phyloP scores from a whole-genome alignment of 2,888 invertebrate species.

The Scrobipalpa costella region DNA sequence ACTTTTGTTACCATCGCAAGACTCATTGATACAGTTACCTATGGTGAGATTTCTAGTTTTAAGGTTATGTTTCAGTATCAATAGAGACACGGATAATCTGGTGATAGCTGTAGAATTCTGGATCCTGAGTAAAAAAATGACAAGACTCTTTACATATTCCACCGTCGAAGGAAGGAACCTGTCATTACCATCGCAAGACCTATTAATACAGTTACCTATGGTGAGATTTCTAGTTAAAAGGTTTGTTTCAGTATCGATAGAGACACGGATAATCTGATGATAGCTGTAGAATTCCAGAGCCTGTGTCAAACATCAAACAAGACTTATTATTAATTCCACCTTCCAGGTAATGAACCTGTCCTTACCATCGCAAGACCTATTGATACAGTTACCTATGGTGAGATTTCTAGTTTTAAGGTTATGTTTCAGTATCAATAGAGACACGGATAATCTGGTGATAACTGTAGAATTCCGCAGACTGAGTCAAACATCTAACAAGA shows the following conservation, averaged over 20 bases:
- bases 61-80: constrained; percentile 35
- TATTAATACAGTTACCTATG: neutral
- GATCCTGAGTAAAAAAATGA: neutral
- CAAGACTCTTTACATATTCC: constrained; percentile 13
- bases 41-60: too few species aligned
- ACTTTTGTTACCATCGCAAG: constrained; percentile 11
- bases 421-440: neutral
- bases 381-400: neutral
- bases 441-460: neutral
- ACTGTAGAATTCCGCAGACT: neutral
- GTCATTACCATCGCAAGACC: constrained; percentile 4
- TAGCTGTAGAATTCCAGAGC: constrained; percentile 18
- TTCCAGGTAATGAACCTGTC: constrained; percentile 19
- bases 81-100: constrained; percentile 19
- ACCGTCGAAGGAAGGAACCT: constrained; percentile 20
- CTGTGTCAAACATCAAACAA: neutral
- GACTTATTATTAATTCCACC: constrained; percentile 15
- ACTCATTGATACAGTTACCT: neutral
- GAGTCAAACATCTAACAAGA: neutral
- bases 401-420: too few species aligned
- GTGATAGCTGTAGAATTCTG: constrained; percentile 20
- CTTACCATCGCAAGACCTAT: neutral
- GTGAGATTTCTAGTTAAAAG: too few species aligned
- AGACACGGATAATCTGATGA: constrained; percentile 19
- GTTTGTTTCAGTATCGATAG: constrained; percentile 33